A percentile compares a stretch with the other conserved stretches of the same genome.
phyloP scores from a whole-genome alignment of 2,797 vertebrate genomes.

The Amniataba percoides region DNA sequence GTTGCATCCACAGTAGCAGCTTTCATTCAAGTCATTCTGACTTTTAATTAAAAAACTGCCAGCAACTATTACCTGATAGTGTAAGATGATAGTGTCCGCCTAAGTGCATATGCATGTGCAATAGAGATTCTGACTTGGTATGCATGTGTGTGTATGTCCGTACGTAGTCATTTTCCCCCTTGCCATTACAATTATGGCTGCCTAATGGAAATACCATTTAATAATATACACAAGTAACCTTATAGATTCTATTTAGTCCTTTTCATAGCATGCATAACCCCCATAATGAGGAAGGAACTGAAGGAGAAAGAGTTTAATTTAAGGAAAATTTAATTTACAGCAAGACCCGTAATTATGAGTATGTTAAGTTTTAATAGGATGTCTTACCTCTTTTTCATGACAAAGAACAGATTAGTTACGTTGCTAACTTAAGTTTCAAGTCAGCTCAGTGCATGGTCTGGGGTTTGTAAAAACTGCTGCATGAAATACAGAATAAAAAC shows the following conservation, averaged over 20 bases:
- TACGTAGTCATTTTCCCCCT: constrained; percentile 33
- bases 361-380: constrained; percentile 1
- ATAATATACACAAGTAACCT: constrained; percentile 56
- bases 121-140: neutral
- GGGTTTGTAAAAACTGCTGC: constrained; percentile 26
- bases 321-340: neutral
- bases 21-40: constrained; percentile 52
- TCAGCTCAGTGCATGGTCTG: constrained; percentile 33
- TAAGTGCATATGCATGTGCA: neutral
- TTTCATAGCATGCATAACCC: neutral
- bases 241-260: constrained; percentile 29
- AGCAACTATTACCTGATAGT: constrained; percentile 50
- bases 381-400: constrained; percentile 19
- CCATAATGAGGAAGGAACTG: neutral
- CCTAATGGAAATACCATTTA: constrained; percentile 64
- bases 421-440: constrained; percentile 20
- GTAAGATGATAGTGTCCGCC: constrained; percentile 35
- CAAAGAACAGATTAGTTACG: neutral
- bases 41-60: constrained; percentile 70
- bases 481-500: constrained; percentile 24
- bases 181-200: constrained; percentile 55
- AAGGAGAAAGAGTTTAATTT: neutral
- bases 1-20: constrained; percentile 40
- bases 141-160: constrained; percentile 17
- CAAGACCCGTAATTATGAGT: neutral